phyloP scores from a whole-genome alignment of 2,113 vertebrate genomes.

The Oxygymnocypris stewartii region DNA sequence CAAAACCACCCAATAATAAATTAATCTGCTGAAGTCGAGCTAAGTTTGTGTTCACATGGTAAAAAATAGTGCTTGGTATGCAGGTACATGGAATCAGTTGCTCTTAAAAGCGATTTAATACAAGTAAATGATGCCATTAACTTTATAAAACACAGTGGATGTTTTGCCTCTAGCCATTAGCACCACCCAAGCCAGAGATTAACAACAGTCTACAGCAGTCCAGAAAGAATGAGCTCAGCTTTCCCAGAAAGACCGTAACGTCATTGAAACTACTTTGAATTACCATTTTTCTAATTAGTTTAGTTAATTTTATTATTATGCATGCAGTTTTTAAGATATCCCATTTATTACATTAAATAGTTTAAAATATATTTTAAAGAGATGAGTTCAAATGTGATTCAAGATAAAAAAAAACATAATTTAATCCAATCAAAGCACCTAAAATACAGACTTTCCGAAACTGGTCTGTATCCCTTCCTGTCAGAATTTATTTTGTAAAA shows the following conservation, averaged over 20 bases:
- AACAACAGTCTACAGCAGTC: background rate
- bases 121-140: constrained; percentile 15
- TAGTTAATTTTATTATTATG: too few relatives aligned
- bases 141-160: constrained; percentile 11
- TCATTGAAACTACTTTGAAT: background rate
- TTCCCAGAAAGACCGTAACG: background rate
- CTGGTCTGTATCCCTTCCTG: background rate
- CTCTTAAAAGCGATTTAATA: background rate
- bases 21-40: background rate
- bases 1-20: background rate
- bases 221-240: too few relatives aligned
- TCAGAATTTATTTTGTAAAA: background rate
- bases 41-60: constrained; percentile 16
- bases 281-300: background rate
- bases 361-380: too few relatives aligned
- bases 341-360: background rate
- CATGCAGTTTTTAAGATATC: background rate
- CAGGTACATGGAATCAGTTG: background rate
- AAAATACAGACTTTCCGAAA: background rate
- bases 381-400: background rate
- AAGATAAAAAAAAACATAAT: background rate
- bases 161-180: background rate
- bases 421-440: background rate
- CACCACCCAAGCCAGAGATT: background rate
- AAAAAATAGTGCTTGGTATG: background rate